Base-by-base conservation (phyloP, 2,888 invertebrate species). In the Neocrepidodera transversa region DNA sequence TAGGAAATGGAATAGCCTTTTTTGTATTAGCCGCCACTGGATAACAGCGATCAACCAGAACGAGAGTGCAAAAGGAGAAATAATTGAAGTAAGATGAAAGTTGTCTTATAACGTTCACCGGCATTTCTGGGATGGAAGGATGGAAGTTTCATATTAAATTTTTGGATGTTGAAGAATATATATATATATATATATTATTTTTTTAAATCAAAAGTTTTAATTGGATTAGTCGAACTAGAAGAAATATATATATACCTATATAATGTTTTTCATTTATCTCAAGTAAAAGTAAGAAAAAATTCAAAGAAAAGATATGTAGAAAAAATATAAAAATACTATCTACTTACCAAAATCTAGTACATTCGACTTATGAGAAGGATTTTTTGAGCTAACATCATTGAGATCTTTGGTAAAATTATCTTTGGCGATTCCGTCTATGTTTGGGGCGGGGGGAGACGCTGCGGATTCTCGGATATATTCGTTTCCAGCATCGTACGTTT, bases 381-480 rank as follows among this genome's bases (percentile, higher is more conserved):
- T 70, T 65, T 76, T 75, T 7, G 72, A 67, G 58, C 74, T 71
- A 30, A 67, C 62, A 26, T 71, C 68, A 8, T 72, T 68, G n/a
- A 71, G 66, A 53, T 77, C 75, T 66, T 77, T 77, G 28, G 78
- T 75, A 23, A 71, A 67, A 64, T 79, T 78, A 63, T 78, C 73
- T 64, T 72, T 73, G 43, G 70, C 66, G 74, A 79, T 71, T 79
- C 75, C 71, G 80, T 83, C 61, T 78, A 83, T 48, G 80, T 83
- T 63, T 58, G 85, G 83, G 1, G 84, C 84, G 5, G 84, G 82
- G 4, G 85, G 85, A 1, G 85, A 84, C 60, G 84, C 82, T 2
- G 83, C 84, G 0, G 83, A 82, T 72, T 85, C 85, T 60, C 83
- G 78, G 64, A 84, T 83, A 70, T 82, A 83, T 71, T 84, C 84